Conservation (phyloP, 2,797 vertebrate genomes). For the Pseudocheirus occidentalis region DNA sequence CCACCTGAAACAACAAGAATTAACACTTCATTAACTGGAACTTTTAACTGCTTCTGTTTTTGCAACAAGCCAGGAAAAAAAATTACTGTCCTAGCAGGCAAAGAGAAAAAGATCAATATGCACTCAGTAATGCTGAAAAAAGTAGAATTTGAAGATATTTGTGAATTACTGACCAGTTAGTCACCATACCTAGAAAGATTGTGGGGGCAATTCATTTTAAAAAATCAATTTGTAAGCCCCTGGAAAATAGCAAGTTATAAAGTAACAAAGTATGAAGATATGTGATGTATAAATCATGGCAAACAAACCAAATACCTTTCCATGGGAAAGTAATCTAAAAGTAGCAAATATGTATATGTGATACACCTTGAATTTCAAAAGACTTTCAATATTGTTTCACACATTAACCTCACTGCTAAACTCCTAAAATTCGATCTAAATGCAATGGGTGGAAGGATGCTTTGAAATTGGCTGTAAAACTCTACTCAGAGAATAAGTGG, state of each 20-base stretch:
- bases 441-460: not conserved
- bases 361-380: not conserved
- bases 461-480: constrained; percentile 34
- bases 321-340: constrained; percentile 12
- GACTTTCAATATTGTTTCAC: not conserved
- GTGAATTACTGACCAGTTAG: not conserved
- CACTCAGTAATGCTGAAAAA: constrained; percentile 20
- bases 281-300: constrained; percentile 20
- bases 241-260: constrained; percentile 35
- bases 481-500: not conserved
- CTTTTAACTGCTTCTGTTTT: not conserved
- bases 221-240: constrained; percentile 28
- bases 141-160: not conserved
- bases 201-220: not conserved
- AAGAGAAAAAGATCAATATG: not conserved
- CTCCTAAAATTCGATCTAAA: constrained; percentile 31
- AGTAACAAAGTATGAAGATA: constrained; percentile 7
- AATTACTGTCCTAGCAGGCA: not conserved
- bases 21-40: not conserved
- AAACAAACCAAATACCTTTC: constrained; percentile 7
- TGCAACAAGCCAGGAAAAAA: not conserved
- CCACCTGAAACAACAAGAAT: not conserved
- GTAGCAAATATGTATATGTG: not conserved
- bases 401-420: not conserved
- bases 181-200: not conserved